A percentile compares a stretch with the other conserved stretches of the same genome.
phyloP scores from a whole-genome alignment of 2,888 invertebrate genomes.

The Escarpia spicata region DNA sequence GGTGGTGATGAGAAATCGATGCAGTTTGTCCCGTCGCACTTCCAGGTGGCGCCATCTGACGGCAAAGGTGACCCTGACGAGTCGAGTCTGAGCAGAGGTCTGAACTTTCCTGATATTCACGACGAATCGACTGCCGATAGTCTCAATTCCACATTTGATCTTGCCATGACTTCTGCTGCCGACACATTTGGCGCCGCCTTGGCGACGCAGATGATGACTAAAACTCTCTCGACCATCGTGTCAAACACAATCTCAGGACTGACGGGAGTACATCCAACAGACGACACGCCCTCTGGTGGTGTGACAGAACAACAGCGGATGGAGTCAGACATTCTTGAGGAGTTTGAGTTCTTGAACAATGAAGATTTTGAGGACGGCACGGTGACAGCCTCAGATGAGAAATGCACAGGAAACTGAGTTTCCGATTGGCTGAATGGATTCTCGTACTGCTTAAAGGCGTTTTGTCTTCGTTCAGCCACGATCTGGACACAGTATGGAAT shows the following conservation, averaged over 20 bases:
- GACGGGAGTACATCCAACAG: conserved; percentile 31
- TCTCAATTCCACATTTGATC: neutral
- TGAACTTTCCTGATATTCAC: conserved; percentile 41
- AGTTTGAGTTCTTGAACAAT: conserved; percentile 57
- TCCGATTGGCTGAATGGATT: neutral
- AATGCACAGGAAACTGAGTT: neutral
- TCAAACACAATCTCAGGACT: conserved; percentile 50
- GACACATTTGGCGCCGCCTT: conserved; percentile 35
- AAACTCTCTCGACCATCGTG: conserved; percentile 52
- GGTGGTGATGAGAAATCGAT: conserved; percentile 36
- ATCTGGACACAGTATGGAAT: neutral
- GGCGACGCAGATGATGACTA: conserved; percentile 46
- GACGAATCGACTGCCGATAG: conserved; percentile 44
- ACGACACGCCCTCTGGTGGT: conserved; percentile 27
- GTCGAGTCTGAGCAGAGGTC: conserved; percentile 37
- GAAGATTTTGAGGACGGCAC: conserved; percentile 42
- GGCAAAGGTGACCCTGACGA: conserved; percentile 44
- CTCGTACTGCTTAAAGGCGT: neutral
- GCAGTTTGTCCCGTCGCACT: conserved; percentile 50
- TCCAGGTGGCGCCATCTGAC: conserved; percentile 50
- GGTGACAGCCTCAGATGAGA: neutral
- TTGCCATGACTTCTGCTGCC: conserved; percentile 30
- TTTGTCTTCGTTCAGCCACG: neutral
- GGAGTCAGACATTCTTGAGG: conserved; percentile 40
- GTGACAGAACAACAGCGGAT: neutral